Base-by-base conservation (phyloP, 2,888 invertebrate species). In the Acleris literana region DNA sequence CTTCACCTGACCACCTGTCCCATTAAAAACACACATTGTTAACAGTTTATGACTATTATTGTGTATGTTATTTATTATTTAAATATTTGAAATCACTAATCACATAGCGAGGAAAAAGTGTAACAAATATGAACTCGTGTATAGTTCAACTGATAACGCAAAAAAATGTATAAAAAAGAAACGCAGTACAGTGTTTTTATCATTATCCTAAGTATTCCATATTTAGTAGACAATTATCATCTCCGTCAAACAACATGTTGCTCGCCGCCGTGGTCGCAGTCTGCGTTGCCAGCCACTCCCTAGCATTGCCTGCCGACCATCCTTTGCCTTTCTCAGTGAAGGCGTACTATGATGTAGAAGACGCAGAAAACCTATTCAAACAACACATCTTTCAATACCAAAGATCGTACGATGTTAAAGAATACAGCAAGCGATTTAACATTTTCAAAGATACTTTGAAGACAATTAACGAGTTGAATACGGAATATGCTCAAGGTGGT, bases 391-490 rank as follows among this genome's bases (percentile, higher is more conserved):
- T 29, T 16, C 6, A 39, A 43, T 43, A 63, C 43, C 39, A 55
- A 3, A 55, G 54, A 49, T 18, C 11, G 13, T 56, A 56, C 16
- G 9, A 5, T 6, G 17, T 17, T 2, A 25, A 56, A 49, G 63
- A 63, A 43, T 43, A 51, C 25, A 5, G 6, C 16, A 44, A 6
- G 1, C 57, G 64, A 53, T 11, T 64, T 9, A 44, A 58, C 2
- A 58, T 58, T 6, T 58, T 58, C 44, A 64, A 58, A 17, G 20
- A 53, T 17, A 33, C 4, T 20, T 53, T 58, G 29, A 33, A 11
- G 5, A 25, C 22, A 0, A 53, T 49, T 7, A 63, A 63, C 25
- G 43, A 25, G 39, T 33, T 17, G 3, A 63, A 63, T 16, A 25
- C 55, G 0, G 13, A 13, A 11, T n/a, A 39, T 22, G 17, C 49